Base-by-base conservation (phyloP, 2,113 vertebrate species). In the Notarius quadriscutis region DNA sequence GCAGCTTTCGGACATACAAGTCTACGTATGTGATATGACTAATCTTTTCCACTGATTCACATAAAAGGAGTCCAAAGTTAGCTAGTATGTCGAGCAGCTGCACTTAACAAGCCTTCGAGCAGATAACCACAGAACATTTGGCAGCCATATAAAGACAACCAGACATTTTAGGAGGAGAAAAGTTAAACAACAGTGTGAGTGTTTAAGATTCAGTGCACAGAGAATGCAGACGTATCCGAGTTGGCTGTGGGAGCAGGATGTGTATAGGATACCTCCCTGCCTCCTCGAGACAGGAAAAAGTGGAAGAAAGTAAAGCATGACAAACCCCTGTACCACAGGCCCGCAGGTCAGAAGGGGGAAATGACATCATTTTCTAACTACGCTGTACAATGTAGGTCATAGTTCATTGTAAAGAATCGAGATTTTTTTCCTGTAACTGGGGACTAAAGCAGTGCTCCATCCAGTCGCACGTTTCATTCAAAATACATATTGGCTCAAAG, bases 171-270 rank as follows among this genome's bases (percentile, higher is more conserved):
- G 27, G 20, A 55, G 53, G 57, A 65, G 58, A 87, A 78, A 62
- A 82, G 12, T 62, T 80, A 82, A 34, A 65, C 41, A 83, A 41
- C 81, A 65, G 27, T 4, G 17, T 10, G 67, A 53, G 74, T 1
- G n/a, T 83, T 63, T 72, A 1, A 34, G 77, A 86, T 63, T 89
- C 51, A n/a, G 75, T 83, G 60, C 71, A 75, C 1, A 75, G 17
- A 51, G 69, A 63, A 84, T 65, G 57, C 22, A 67, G 84, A 83
- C 57, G 15, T 50, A 83, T 87, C 86, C 41, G 79, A 34, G 69
- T 51, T 25, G 79, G 55, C 57, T 77, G 83, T 86, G 81, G 50
- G 81, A 84, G 87, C 89, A 65, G 87, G 87, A 90, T 83, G 78
- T 30, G 15, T 79, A 80, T 60, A 9, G 10, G 77, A 75, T 80